Evolutionary conservation across 1,140 invertebrate species (phyloP), one percentile per base, ranked within the genome.

Genomic region (Meteorus sp.): DNA sequence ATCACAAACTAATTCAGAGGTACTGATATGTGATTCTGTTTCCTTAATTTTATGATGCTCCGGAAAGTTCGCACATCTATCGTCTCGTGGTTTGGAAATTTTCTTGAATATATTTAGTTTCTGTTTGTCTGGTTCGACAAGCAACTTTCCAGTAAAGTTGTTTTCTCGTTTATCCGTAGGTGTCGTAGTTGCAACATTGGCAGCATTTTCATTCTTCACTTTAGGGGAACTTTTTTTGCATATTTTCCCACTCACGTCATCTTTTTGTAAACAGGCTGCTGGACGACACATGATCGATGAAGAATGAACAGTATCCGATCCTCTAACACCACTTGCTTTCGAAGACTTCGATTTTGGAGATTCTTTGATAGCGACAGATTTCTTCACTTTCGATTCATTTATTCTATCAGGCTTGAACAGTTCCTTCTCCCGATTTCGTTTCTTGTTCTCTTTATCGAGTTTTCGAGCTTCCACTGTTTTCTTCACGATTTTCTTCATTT

Each of bases 31-130:
- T 5, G 70, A 75, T 56, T 66, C 59, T 7, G 72, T 29, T 3
- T 80, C 79, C 62, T 83, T 84, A 23, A 70, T 59, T 69, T 82
- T 83, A 58, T 82, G 79, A 65, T 78, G 68, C 39, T 81, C 76
- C 65, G 74, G 65, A 61, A 82, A 63, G 15, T 80, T 83, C 61
- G 84, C 61, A 23, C 81, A 83, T 63, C 87, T 90, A 13, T 86
- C 85, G 3, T 79, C 77, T 1, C 76, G 63, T 1, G 77, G 68
- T 80, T 90, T 90, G 50, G 88, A 86, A 67, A 92, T 90, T 77
- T 92, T 92, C 70, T 91, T 93, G 65, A 93, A 91, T 70, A 93
- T 91, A 78, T 92, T 92, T 20, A 91, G 74, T 74, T 93, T 93
- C 71, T 87, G 89, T 73, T 86, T 89, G 71, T 92, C 89, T 1